Evolutionary conservation across 2,888 invertebrate species (phyloP).

Genomic region (Acanthoscelides obtectus): DNA sequence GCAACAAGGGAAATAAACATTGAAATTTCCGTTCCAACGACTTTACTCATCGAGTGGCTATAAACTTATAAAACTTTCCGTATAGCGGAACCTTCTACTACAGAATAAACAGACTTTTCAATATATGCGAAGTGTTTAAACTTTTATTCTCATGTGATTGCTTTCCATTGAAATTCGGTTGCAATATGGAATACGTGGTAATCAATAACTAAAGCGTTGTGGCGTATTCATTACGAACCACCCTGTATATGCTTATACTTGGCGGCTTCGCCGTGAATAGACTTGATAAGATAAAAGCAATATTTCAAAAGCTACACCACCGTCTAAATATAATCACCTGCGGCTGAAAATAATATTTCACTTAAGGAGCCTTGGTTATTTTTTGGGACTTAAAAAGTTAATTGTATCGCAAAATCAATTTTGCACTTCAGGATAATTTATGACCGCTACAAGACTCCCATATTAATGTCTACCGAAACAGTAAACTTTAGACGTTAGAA

Average conservation of each 20-base stretch:
- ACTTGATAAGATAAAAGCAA: neutral
- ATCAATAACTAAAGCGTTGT: no score
- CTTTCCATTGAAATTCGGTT: neutral
- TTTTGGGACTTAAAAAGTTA: slow-evolving; percentile 29
- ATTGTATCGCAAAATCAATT: slow-evolving; percentile 38
- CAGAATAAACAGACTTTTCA: neutral
- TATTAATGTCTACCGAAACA: slow-evolving; percentile 30
- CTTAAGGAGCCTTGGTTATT: slow-evolving; percentile 23
- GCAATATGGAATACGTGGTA: neutral
- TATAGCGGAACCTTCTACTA: neutral
- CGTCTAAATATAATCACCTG: neutral
- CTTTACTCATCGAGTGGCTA: neutral
- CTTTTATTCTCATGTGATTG: neutral
- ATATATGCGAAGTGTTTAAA: neutral
- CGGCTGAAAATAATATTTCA: slow-evolving; percentile 8
- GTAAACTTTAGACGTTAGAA: slow-evolving; percentile 7
- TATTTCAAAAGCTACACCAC: neutral
- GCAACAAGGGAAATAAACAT: neutral
- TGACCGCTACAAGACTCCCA: slow-evolving; percentile 34
- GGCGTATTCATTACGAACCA: no score
- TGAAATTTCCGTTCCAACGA: neutral
- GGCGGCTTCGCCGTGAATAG: neutral
- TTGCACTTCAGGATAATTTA: slow-evolving; percentile 35
- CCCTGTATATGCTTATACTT: no score
- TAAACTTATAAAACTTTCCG: neutral